Evolutionary conservation across 2,888 invertebrate genomes (phyloP).

Genomic region (Cryptus armator): DNA sequence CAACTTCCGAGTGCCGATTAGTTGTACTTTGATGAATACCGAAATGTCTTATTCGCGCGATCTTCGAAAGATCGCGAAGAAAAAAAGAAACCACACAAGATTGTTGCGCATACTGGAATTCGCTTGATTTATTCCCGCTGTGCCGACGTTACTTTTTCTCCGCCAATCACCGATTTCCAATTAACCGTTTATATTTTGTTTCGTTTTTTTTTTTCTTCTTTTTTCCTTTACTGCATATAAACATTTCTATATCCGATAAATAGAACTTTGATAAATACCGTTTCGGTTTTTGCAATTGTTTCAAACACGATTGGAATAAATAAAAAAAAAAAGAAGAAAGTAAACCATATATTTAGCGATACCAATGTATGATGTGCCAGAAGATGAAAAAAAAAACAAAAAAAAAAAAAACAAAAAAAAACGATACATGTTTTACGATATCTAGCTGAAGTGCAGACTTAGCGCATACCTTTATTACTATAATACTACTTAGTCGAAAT

Average conservation of each 20-base stretch:
- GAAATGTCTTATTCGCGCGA: conserved; percentile 74
- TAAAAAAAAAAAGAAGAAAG: conserved; percentile 59
- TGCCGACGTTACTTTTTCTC: conserved; percentile 58
- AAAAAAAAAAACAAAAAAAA: conserved; percentile 64
- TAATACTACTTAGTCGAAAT: conserved; percentile 85
- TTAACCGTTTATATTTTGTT: conserved; percentile 27
- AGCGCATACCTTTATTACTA: conserved; percentile 85
- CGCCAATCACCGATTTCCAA: conserved; percentile 70
- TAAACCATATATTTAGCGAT: conserved; percentile 84
- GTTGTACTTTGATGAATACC: conserved; percentile 75
- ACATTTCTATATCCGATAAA: conserved; percentile 59
- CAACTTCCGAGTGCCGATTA: conserved; percentile 80
- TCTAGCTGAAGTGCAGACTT: conserved; percentile 85
- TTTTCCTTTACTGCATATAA: conserved; percentile 31
- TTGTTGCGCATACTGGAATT: conserved; percentile 75
- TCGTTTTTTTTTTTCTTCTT: conserved; percentile 39
- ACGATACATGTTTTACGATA: conserved; percentile 85
- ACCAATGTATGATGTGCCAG: conserved; percentile 85
- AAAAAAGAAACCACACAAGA: conserved; percentile 71
- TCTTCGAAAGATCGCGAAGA: conserved; percentile 47
- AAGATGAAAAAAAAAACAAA: conserved; percentile 74
- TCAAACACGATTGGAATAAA: conserved; percentile 77
- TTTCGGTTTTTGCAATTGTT: conserved; percentile 80
- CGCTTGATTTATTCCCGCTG: conserved; percentile 73
- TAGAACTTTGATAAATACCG: conserved; percentile 70